Evolutionary conservation across 2,797 vertebrate genomes (phyloP).

Genomic region (Setipinna tenuifilis): DNA sequence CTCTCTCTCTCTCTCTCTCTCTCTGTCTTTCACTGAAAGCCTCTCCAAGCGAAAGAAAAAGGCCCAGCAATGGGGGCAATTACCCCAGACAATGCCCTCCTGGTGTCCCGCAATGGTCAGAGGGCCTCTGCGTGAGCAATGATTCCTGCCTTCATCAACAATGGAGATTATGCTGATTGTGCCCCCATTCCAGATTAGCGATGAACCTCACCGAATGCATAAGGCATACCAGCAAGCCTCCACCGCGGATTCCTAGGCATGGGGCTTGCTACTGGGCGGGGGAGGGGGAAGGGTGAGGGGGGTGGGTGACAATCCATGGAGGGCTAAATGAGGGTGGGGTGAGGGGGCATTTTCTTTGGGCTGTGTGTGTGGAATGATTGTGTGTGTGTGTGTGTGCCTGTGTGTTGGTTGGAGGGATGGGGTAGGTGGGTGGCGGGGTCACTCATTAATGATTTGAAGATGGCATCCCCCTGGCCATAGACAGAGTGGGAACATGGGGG

Average conservation of each 20-base stretch:
- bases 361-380: background rate
- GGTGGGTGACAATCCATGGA: background rate
- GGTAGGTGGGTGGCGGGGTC: background rate
- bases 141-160: conserved; percentile 39
- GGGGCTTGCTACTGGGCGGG: conserved; percentile 34
- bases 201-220: conserved; percentile 39
- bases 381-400: no score
- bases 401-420: no score
- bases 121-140: conserved; percentile 38
- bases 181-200: conserved; percentile 29
- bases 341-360: conserved; percentile 9
- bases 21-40: conserved; percentile 33
- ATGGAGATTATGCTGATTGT: conserved; percentile 52
- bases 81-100: conserved; percentile 43
- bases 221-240: conserved; percentile 36
- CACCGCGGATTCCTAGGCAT: conserved; percentile 41
- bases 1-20: no score
- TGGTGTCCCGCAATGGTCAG: conserved; percentile 39
- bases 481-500: background rate
- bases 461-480: background rate
- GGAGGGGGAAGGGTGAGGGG: conserved; percentile 8
- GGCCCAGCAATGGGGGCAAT: conserved; percentile 52
- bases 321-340: background rate
- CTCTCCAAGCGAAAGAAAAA: conserved; percentile 36
- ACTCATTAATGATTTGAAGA: conserved; percentile 12